Evolutionary conservation across 2,797 vertebrate species (phyloP), one percentile per base, ranked within the genome.

Genomic region (Ceryle rudis): DNA sequence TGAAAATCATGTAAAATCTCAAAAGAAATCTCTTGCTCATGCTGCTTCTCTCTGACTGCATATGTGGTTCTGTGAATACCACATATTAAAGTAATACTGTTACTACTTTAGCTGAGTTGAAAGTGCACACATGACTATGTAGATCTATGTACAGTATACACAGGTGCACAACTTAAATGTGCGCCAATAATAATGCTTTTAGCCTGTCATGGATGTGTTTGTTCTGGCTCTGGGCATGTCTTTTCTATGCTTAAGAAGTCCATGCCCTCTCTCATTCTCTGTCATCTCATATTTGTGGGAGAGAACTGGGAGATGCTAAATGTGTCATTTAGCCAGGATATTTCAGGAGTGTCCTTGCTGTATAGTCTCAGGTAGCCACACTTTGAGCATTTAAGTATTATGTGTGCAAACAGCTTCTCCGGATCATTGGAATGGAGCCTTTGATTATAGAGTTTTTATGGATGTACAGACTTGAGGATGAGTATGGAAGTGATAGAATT

Each of bases 61-160:
- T 70, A 4, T 46, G 8, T 51, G 21, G 35, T 87, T 7, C 41
- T 80, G 14, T n/a, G 47, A 62, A 71, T 90, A n/a, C 12, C 22
- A 49, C 9, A 2, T 67, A 13, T 17, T 26, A 62, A 47, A 55
- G 21, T 75, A 72, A n/a, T 9, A n/a, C 6, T 16, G 3, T 47
- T 95, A 15, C 37, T 80, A 14, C 25, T 72, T 80, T 9, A 70
- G 42, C 28, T 21, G 39, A 58, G 28, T 64, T 88, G 35, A 52
- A 49, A 23, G 28, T 64, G 39, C 57, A 10, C 8, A 4, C 0
- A 0, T 26, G 31, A 29, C 29, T 78, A 0, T 49, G 5, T 60
- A 42, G 5, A 23, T 61, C 11, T 29, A 2, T 19, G 11, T 67
- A 25, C 33, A 46, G 7, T 37, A 17, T 52, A 16, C 8, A 1